Percentiles rank a stretch among this genome's conserved stretches.
Conservation (phyloP, 2,888 invertebrate species). For the Carpatolechia fugitivella region DNA sequence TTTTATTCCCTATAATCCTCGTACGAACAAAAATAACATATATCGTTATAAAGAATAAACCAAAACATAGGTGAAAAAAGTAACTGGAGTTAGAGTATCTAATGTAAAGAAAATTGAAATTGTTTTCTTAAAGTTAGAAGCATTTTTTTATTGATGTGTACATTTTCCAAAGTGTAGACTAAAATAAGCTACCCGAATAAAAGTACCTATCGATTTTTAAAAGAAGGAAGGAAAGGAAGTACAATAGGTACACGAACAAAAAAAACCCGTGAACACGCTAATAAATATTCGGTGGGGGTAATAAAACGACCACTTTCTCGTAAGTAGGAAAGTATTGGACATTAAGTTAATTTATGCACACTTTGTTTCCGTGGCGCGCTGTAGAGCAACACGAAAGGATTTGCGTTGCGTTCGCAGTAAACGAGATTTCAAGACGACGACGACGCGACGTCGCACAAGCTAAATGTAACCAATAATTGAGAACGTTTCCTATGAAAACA, state of each 20-base stretch:
- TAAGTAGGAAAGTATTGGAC: slow-evolving; percentile 76
- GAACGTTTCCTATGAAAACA: no score
- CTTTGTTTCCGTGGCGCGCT: slow-evolving; percentile 61
- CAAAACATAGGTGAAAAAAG: not conserved
- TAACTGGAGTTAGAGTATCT: not conserved
- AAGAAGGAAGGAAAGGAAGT: no score
- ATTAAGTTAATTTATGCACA: slow-evolving; percentile 76
- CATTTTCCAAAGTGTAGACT: no score
- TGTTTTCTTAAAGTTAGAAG: not conserved
- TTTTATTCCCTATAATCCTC: slow-evolving; percentile 39
- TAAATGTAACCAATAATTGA: slow-evolving; percentile 1
- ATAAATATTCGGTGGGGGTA: slow-evolving; percentile 69
- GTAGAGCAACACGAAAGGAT: slow-evolving; percentile 49
- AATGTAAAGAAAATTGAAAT: not conserved
- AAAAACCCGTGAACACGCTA: slow-evolving; percentile 46
- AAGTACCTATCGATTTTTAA: no score
- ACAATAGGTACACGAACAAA: no score
- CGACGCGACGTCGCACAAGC: slow-evolving; percentile 14
- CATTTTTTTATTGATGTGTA: no score
- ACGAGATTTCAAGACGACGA: slow-evolving; percentile 48
- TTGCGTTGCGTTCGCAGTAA: slow-evolving; percentile 53
- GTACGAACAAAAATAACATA: slow-evolving; percentile 23
- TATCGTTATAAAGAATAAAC: not conserved
- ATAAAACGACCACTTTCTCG: slow-evolving; percentile 71
- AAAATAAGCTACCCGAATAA: no score